Evolutionary conservation across 2,113 vertebrate species (phyloP).

Genomic region (Haemorhous mexicanus): DNA sequence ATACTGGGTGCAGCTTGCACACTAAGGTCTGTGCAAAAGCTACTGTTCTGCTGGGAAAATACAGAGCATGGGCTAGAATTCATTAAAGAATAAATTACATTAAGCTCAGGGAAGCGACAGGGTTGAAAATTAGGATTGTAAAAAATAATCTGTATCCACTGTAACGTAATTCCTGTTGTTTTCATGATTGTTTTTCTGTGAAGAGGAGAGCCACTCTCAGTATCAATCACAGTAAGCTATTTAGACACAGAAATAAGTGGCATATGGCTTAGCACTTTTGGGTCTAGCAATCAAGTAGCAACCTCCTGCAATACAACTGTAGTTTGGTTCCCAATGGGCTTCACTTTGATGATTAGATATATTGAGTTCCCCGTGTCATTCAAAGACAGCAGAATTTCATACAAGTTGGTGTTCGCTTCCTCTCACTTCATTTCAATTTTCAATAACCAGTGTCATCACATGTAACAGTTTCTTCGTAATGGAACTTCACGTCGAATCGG

Average conservation of each 20-base stretch:
- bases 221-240: constrained; percentile 56
- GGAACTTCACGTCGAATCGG: constrained; percentile 63
- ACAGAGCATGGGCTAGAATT: not conserved
- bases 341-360: constrained; percentile 73
- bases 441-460: constrained; percentile 72
- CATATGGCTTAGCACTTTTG: constrained; percentile 65
- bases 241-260: constrained; percentile 63
- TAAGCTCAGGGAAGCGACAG: not conserved
- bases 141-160: not conserved
- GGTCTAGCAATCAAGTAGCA: constrained; percentile 67
- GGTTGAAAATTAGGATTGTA: constrained; percentile 11
- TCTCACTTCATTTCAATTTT: constrained; percentile 79
- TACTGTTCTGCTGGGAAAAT: not conserved
- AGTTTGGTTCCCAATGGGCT: constrained; percentile 62
- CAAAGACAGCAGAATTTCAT: constrained; percentile 68
- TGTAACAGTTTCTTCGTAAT: constrained; percentile 69
- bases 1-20: not conserved
- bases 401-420: constrained; percentile 59
- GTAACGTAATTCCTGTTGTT: constrained; percentile 50
- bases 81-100: not conserved
- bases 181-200: constrained; percentile 29
- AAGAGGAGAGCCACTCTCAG: constrained; percentile 3
- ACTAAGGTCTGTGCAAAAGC: not conserved
- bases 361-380: constrained; percentile 73
- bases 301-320: constrained; percentile 41